Conservation (phyloP, 2,113 vertebrate genomes). For the Amblyopsis rosae region DNA sequence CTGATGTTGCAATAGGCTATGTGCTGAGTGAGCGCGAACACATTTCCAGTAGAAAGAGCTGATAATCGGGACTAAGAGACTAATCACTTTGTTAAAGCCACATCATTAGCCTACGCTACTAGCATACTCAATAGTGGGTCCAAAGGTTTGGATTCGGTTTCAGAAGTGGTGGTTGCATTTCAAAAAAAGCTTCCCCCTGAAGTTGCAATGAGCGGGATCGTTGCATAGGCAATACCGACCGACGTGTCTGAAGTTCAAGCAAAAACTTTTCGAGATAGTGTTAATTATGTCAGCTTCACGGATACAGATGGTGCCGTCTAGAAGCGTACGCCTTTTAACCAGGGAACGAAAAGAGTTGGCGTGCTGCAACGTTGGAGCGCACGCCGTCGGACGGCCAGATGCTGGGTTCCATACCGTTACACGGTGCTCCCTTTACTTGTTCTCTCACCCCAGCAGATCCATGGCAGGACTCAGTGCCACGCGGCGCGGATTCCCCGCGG, state of each 20-base stretch:
- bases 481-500: constrained; percentile 49
- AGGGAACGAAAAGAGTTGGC: constrained; percentile 28
- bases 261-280: not conserved
- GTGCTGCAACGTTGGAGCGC: constrained; percentile 10
- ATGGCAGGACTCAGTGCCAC: constrained; percentile 60
- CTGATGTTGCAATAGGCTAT: constrained; percentile 28
- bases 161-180: constrained; percentile 16
- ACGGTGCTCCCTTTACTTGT: constrained; percentile 46
- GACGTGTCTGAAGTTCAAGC: not conserved
- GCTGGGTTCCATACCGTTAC: constrained; percentile 23
- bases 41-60: not conserved
- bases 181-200: constrained; percentile 12
- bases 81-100: not conserved
- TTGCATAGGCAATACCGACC: too few relatives aligned
- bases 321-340: constrained; percentile 33
- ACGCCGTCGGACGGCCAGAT: not conserved
- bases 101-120: not conserved
- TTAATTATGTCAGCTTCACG: constrained; percentile 45
- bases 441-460: constrained; percentile 58
- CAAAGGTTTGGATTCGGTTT: constrained; percentile 50
- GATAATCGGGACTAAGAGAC: not conserved
- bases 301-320: constrained; percentile 50
- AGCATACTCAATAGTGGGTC: constrained; percentile 7
- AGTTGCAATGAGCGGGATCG: not conserved
- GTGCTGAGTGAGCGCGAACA: not conserved